Evolutionary conservation across 2,797 vertebrate genomes (phyloP).

Genomic region (Phalanger gymnotis): DNA sequence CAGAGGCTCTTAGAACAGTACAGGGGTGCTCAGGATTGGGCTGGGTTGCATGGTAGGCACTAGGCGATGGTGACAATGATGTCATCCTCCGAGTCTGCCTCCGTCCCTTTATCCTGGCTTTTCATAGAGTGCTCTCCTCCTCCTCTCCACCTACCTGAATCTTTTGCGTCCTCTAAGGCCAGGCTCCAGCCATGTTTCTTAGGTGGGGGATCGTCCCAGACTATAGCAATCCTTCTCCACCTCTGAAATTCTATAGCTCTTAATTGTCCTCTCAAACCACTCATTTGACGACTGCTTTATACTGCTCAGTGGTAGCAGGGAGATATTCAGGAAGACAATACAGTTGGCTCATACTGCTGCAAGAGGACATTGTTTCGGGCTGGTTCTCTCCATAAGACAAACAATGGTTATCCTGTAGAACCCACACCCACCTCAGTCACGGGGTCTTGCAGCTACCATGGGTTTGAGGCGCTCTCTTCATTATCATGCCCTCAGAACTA

Average conservation of each 20-base stretch:
- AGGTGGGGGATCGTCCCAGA: constrained; percentile 1
- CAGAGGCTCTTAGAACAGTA: not conserved
- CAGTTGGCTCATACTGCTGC: not conserved
- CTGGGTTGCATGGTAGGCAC: not conserved
- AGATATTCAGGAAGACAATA: not conserved
- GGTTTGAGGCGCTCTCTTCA: not conserved
- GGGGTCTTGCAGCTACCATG: not conserved
- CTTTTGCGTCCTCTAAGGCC: not conserved
- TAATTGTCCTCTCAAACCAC: constrained; percentile 7
- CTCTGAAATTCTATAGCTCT: not conserved
- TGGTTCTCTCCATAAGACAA: not conserved
- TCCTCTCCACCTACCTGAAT: not conserved
- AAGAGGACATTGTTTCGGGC: not conserved
- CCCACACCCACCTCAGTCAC: not conserved
- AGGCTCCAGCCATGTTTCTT: constrained; percentile 16
- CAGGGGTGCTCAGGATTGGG: not conserved
- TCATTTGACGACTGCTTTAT: constrained; percentile 13
- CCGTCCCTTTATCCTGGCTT: not conserved
- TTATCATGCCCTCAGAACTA: not conserved
- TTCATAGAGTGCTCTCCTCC: not conserved
- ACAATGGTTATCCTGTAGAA: not conserved
- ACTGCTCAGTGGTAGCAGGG: not conserved
- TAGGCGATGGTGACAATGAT: not conserved
- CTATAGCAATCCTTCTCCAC: not conserved
- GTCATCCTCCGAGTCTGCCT: not conserved